Evolutionary conservation across 2,113 vertebrate genomes (phyloP).

Genomic region (Heptranchias perlo): DNA sequence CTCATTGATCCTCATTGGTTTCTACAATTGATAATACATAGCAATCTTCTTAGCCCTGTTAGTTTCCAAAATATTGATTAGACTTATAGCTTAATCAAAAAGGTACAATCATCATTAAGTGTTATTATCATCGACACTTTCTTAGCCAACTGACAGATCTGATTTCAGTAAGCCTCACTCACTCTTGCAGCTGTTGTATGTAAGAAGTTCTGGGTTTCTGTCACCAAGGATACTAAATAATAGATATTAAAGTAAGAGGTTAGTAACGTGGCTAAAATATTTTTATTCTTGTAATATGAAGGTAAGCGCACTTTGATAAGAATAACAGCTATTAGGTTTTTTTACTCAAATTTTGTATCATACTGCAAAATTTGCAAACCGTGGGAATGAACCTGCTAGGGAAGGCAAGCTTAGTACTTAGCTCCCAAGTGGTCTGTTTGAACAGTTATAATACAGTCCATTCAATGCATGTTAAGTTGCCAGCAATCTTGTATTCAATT

Average conservation of each 20-base stretch:
- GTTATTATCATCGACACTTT: not conserved
- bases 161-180: not conserved
- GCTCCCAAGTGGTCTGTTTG: not conserved
- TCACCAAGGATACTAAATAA: not conserved
- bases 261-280: not conserved
- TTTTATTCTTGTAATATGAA: not conserved
- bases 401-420: not conserved
- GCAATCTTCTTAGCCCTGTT: not conserved
- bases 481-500: constrained; percentile 29
- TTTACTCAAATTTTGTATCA: not conserved
- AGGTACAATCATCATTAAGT: not conserved
- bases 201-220: not conserved
- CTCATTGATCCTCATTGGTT: not conserved
- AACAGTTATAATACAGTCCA: not conserved
- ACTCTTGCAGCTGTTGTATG: not conserved
- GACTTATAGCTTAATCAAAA: no score
- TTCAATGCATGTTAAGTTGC: not conserved
- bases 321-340: not conserved
- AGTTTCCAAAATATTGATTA: not conserved
- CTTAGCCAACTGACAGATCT: not conserved
- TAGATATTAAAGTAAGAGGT: not conserved
- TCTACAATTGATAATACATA: not conserved
- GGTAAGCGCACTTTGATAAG: not conserved
- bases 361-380: not conserved
- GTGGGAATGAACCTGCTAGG: not conserved